Base-by-base conservation (phyloP, 2,888 invertebrate genomes). In the Aspidiotus destructor region DNA sequence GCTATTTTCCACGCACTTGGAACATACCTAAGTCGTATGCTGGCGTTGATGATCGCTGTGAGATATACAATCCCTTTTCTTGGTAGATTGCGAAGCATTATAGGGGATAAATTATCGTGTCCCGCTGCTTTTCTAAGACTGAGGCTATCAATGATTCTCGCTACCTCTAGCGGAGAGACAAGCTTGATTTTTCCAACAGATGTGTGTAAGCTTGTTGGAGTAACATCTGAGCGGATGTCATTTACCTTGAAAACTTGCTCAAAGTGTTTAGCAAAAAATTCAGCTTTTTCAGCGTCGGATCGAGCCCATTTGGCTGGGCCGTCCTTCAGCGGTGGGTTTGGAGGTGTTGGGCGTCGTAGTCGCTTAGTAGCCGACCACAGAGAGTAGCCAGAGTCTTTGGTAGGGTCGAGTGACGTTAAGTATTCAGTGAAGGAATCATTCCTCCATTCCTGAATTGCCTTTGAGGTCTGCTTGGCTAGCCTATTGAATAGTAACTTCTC, bases 211-310 rank as follows among this genome's bases (percentile, higher is more conserved):
- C 10, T 48, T n/a, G 48, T 57, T 15, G 57, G 57, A 57, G 57
- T 17, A 57, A 57, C 16, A 16, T n/a, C 17, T 15, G 57, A 57
- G 17, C 10, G 57, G 15, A 57, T n/a, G 17, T 57, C 57, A 15
- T 57, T 57, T 13, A 16, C 57, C 57, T 57, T n/a, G 57, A 57
- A 57, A 17, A 57, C 3, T 16, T 17, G 57, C 17, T 57, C 41
- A 16, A 62, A 48, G 48, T 62, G 62, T 62, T 15, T 10, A 11
- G 62, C 62, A 62, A 62, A 62, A 10, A 62, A 48, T 8, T 62
- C 62, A 13, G 62, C 62, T 44, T 62, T 62, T 62, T 62, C 62
- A 16, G 28, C 16, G 17, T 62, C 62, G 44, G 44, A 44, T 42
- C 17, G 11, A 44, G 62, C 62, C 62, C 62, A 62, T 13, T n/a